Conservation (phyloP, 2,113 vertebrate species). For the Embiotoca jacksoni region DNA sequence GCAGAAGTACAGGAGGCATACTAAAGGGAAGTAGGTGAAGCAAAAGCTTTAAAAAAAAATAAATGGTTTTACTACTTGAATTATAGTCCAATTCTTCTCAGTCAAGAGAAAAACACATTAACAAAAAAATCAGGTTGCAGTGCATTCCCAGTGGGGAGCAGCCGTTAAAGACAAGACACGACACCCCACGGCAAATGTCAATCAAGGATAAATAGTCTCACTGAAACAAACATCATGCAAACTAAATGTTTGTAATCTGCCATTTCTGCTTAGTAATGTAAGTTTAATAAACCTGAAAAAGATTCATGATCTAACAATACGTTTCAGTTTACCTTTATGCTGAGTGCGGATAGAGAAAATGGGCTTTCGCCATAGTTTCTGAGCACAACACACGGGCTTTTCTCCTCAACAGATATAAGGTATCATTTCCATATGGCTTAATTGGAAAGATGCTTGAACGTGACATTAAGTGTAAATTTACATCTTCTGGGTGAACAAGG, state of each 20-base stretch:
- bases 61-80: conserved; percentile 12
- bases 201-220: conserved; percentile 13
- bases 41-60: conserved; percentile 19
- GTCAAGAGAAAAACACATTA: conserved; percentile 15
- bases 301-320: background rate
- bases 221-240: conserved; percentile 5
- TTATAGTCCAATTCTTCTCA: background rate
- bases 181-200: conserved; percentile 19
- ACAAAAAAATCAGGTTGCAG: conserved; percentile 9
- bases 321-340: conserved; percentile 4
- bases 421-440: background rate
- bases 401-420: conserved; percentile 6
- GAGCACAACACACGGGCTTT: conserved; percentile 23
- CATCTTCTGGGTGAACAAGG: background rate
- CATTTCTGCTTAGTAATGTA: conserved; percentile 22
- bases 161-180: conserved; percentile 33
- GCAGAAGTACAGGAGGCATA: conserved; percentile 26
- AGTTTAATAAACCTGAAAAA: conserved; percentile 5
- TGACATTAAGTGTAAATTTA: background rate
- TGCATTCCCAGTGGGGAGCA: conserved; percentile 9
- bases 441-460: background rate
- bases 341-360: background rate
- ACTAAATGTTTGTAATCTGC: conserved; percentile 12
- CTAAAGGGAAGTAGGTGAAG: conserved; percentile 18
- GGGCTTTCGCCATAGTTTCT: background rate